Evolutionary conservation across 1,140 invertebrate genomes (phyloP).

Genomic region (Pogonognathellus flavescens): DNA sequence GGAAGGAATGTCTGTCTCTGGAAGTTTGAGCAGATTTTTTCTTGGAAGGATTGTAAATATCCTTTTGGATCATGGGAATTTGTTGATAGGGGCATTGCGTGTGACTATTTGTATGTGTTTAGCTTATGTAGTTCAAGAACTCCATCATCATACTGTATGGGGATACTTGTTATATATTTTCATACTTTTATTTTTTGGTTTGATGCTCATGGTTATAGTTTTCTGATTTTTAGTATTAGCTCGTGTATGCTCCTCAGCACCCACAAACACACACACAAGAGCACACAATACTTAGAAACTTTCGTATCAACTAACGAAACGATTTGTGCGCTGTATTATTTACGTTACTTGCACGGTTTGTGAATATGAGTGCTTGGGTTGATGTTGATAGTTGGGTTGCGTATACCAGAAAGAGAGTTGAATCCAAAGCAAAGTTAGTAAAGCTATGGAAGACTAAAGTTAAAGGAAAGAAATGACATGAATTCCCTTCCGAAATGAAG

Average conservation of each 20-base stretch:
- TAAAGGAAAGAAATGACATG: constrained; percentile 46
- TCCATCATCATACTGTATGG: not conserved
- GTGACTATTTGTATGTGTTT: constrained; percentile 23
- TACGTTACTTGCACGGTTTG: not conserved
- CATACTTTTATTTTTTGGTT: not conserved
- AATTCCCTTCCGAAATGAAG: constrained; percentile 49
- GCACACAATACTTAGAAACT: not conserved
- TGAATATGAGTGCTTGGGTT: not conserved
- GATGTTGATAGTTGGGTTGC: not conserved
- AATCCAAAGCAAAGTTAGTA: constrained; percentile 8
- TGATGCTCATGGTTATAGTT: constrained; percentile 1
- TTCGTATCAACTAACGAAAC: constrained; percentile 23
- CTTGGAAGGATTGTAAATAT: constrained; percentile 3
- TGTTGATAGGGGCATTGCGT: constrained; percentile 19
- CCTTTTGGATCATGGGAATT: not conserved
- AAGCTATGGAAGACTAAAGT: constrained; percentile 23
- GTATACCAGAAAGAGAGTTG: not conserved
- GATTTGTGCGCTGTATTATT: constrained; percentile 6
- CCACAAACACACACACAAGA: not conserved
- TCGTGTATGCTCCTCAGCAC: not conserved
- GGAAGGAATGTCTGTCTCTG: not conserved
- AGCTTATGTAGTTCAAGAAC: constrained; percentile 36
- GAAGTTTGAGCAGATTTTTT: not conserved
- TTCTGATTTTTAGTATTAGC: not conserved
- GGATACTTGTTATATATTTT: not conserved